A percentile compares a stretch with the other conserved stretches of the same genome.
These are phyloP conservation scores for Acrocera orbiculus DNA, from an alignment of 2,888 invertebrate species.

Conservation along the genomic window DNA sequence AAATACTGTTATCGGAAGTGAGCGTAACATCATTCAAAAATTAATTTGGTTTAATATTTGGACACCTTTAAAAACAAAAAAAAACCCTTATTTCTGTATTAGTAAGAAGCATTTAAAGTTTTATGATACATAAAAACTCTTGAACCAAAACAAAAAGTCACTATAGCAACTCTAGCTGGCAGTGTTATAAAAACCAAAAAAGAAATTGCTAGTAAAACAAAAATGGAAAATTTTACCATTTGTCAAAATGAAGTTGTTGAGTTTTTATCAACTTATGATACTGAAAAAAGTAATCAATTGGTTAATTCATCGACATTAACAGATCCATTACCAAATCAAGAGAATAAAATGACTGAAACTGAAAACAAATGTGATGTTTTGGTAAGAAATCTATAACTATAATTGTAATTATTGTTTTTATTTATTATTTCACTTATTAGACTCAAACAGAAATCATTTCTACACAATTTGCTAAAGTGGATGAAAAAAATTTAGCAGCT, in stretches of 20 bases:
- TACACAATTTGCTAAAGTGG: constrained; percentile 14
- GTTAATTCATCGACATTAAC: constrained; percentile 23
- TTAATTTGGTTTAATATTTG: no score
- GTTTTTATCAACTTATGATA: constrained; percentile 32
- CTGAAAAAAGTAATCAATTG: constrained; percentile 24
- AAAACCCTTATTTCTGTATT: no score
- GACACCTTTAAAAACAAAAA: no score
- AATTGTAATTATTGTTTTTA: neutral
- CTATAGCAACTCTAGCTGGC: neutral
- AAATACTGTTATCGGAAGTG: no score
- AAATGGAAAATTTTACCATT: constrained; percentile 31
- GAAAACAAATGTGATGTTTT: constrained; percentile 14
- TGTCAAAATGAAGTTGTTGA: constrained; percentile 33
- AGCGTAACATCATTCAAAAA: no score
- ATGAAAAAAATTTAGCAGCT: constrained; percentile 31
- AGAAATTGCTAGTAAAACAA: neutral
- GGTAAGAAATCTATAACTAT: constrained; percentile 8
- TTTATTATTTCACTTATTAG: constrained; percentile 13
- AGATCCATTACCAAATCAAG: constrained; percentile 17
- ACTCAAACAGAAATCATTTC: constrained; percentile 28
- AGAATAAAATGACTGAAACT: constrained; percentile 18
- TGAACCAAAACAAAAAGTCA: neutral
- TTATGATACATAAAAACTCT: neutral
- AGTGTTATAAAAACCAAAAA: neutral
- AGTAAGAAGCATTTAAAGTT: no score